Evolutionary conservation across 2,888 invertebrate species (phyloP).

Genomic region (Drosophila borealis): DNA sequence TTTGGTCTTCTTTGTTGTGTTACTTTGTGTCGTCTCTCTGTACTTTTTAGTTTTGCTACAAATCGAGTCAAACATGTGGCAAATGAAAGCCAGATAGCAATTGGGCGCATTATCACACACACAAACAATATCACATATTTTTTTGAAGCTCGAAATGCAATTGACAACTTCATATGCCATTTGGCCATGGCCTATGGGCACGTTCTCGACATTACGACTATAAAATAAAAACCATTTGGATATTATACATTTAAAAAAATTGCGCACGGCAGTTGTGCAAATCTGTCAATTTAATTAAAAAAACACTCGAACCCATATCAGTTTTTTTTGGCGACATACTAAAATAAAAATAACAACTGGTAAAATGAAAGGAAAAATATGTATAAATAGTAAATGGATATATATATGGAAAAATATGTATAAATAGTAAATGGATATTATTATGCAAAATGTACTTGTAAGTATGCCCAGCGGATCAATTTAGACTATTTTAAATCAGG

Average conservation of each 20-base stretch:
- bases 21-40: conserved; percentile 46
- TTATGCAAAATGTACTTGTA: neutral
- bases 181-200: conserved; percentile 16
- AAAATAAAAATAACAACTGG: conserved; percentile 1
- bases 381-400: neutral
- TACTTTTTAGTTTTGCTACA: conserved; percentile 33
- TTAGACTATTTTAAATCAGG: too few species aligned
- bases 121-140: conserved; percentile 2
- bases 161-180: conserved; percentile 60
- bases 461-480: too few species aligned
- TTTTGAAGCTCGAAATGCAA: conserved; percentile 18
- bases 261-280: neutral
- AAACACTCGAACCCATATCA: conserved; percentile 3
- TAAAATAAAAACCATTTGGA: neutral
- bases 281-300: conserved; percentile 14
- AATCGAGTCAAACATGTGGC: conserved; percentile 46
- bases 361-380: neutral
- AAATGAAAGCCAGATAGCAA: conserved; percentile 31
- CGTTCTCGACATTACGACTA: conserved; percentile 12
- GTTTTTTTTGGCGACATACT: neutral
- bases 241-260: conserved; percentile 2
- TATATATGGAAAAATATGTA: neutral
- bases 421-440: neutral
- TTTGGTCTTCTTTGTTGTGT: conserved; percentile 73
- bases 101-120: conserved; percentile 6